Evolutionary conservation across 2,797 vertebrate species (phyloP).

Genomic region (Orestias chungarensis): DNA sequence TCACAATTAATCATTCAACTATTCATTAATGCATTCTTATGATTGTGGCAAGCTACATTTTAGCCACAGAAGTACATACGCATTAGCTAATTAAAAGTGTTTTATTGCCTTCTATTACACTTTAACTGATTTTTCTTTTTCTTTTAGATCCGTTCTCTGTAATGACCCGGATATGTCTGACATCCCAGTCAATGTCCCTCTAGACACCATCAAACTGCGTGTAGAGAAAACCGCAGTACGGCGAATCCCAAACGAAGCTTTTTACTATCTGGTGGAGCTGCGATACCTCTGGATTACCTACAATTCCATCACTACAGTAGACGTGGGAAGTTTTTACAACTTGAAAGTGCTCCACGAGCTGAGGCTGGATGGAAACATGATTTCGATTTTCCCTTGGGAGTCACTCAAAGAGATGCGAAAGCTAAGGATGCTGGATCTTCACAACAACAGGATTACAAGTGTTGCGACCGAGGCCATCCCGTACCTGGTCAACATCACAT

Average conservation of each 20-base stretch:
- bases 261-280: conserved; percentile 94
- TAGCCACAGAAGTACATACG: too few species aligned
- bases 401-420: conserved; percentile 89
- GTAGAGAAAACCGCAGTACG: conserved; percentile 91
- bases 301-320: conserved; percentile 87
- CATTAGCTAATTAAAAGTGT: neutral
- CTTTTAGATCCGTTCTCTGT: conserved; percentile 89
- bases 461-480: conserved; percentile 83
- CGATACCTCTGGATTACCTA: conserved; percentile 94
- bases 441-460: conserved; percentile 88
- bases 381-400: conserved; percentile 91
- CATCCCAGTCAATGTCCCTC: conserved; percentile 89
- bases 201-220: conserved; percentile 91
- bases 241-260: conserved; percentile 88
- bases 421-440: conserved; percentile 89
- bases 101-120: neutral
- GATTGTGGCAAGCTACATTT: too few species aligned
- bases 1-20: neutral
- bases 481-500: conserved; percentile 87
- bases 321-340: conserved; percentile 92
- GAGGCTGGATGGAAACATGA: conserved; percentile 91
- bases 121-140: conserved; percentile 11
- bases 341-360: conserved; percentile 92
- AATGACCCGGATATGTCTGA: conserved; percentile 95
- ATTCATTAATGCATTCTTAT: too few species aligned